Conservation (phyloP, 2,888 invertebrate genomes). For the Steinernema scapterisci region DNA sequence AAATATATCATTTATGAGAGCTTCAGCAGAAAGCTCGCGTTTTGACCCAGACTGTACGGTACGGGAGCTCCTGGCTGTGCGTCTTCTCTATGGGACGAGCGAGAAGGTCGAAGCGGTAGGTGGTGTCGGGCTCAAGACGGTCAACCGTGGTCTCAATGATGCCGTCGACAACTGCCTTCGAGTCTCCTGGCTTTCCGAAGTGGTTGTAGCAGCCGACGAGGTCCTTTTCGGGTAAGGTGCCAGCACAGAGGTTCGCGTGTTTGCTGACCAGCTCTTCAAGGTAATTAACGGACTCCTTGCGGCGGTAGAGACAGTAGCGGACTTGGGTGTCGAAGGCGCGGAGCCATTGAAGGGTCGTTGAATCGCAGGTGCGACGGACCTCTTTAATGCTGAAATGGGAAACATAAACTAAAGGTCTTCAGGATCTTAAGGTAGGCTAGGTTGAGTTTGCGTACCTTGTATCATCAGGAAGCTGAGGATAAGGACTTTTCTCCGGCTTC, state of each 20-base stretch:
- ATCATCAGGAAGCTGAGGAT: constrained; percentile 58
- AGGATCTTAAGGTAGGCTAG: constrained; percentile 44
- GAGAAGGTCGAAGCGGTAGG: constrained; percentile 48
- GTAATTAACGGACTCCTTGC: constrained; percentile 27
- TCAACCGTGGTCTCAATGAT: constrained; percentile 53
- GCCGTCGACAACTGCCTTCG: background rate
- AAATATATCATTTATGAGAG: background rate
- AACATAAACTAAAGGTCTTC: too few relatives aligned
- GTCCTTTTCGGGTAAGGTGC: constrained; percentile 41
- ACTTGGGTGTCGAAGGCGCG: constrained; percentile 46
- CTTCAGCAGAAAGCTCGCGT: constrained; percentile 39
- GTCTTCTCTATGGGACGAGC: constrained; percentile 47
- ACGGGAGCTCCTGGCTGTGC: constrained; percentile 49
- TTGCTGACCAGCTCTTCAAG: constrained; percentile 53
- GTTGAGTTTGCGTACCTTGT: constrained; percentile 50
- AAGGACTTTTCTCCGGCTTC: constrained; percentile 50
- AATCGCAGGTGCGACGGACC: constrained; percentile 33
- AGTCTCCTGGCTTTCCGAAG: constrained; percentile 14
- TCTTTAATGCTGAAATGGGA: constrained; percentile 28
- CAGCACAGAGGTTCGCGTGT: constrained; percentile 44
- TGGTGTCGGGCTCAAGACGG: constrained; percentile 45
- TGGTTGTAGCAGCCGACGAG: constrained; percentile 55
- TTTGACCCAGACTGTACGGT: constrained; percentile 54
- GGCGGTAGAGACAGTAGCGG: constrained; percentile 53
- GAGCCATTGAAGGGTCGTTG: constrained; percentile 45